These are phyloP conservation scores for Dendrocincla tyrannina DNA, from an alignment of 2,797 vertebrate genomes.

Conservation along the genomic window DNA sequence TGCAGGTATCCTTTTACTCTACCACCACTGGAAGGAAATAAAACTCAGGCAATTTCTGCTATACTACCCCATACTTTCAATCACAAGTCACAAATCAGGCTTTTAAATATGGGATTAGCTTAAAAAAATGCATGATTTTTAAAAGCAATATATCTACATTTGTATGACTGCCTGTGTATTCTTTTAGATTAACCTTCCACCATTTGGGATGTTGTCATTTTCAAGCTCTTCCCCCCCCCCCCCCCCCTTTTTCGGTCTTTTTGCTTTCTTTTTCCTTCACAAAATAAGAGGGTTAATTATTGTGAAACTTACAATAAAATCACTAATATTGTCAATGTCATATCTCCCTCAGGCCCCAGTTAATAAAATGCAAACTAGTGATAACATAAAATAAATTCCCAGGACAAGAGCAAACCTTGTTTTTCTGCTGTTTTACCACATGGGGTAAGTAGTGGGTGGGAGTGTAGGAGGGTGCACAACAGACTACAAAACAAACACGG, in stretches of 20 bases:
- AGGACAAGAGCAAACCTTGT: neutral
- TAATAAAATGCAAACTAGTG: constrained; percentile 7
- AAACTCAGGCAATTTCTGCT: neutral
- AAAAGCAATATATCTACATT: neutral
- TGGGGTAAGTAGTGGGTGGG: neutral
- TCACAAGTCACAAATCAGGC: neutral
- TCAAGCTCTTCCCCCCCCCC: neutral
- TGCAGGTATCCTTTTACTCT: neutral
- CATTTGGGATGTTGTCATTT: neutral
- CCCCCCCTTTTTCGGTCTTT: too few relatives aligned
- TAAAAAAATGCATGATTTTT: neutral
- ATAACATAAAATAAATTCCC: constrained; percentile 1
- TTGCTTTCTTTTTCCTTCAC: too few relatives aligned
- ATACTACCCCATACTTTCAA: neutral
- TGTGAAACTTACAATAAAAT: neutral
- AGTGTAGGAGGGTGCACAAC: neutral
- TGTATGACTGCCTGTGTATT: neutral
- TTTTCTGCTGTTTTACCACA: constrained; percentile 25
- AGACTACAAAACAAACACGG: constrained; percentile 27
- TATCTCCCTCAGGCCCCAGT: neutral
- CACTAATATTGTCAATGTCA: neutral
- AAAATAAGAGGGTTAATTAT: neutral
- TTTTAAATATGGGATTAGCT: neutral
- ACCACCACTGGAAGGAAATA: neutral
- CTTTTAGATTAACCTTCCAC: neutral